A percentile compares a stretch with the other conserved stretches of the same genome.
Conservation (phyloP, 2,113 vertebrate species). For the Tragelaphus buxtoni region DNA sequence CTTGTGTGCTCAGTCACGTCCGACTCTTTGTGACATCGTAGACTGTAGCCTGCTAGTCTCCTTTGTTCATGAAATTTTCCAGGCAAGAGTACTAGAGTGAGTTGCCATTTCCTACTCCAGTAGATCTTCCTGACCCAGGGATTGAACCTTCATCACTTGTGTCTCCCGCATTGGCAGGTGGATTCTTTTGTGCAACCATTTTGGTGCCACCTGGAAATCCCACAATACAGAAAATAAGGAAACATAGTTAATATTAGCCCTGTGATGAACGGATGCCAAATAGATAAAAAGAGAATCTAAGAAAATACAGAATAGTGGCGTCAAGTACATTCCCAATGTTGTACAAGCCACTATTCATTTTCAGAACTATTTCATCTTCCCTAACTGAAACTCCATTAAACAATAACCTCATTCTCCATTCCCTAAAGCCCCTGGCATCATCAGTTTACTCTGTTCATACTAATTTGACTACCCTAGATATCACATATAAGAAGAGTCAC, state of each 20-base stretch:
- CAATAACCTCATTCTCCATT: not conserved
- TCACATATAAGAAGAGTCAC: not conserved
- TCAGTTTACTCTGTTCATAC: not conserved
- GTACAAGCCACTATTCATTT: not conserved
- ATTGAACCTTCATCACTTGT: not conserved
- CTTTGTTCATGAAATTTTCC: not conserved
- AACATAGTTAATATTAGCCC: not conserved
- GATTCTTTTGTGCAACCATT: not conserved
- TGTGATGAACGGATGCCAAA: not conserved
- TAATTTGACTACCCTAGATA: not conserved
- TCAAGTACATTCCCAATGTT: not conserved
- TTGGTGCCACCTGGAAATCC: not conserved
- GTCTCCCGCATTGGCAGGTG: not conserved
- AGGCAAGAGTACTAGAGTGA: not conserved
- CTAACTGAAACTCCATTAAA: not conserved
- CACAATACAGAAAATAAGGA: not conserved
- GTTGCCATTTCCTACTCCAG: not conserved
- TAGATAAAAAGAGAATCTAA: not conserved
- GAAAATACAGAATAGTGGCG: not conserved
- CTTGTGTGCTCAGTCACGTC: not conserved
- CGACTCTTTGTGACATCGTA: accelerated
- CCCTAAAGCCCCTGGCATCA: not conserved
- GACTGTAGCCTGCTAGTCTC: not conserved
- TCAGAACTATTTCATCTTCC: not conserved
- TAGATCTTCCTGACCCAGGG: not conserved